Base-by-base conservation (phyloP, 1,140 invertebrate species). In the Olivierus martensii region DNA sequence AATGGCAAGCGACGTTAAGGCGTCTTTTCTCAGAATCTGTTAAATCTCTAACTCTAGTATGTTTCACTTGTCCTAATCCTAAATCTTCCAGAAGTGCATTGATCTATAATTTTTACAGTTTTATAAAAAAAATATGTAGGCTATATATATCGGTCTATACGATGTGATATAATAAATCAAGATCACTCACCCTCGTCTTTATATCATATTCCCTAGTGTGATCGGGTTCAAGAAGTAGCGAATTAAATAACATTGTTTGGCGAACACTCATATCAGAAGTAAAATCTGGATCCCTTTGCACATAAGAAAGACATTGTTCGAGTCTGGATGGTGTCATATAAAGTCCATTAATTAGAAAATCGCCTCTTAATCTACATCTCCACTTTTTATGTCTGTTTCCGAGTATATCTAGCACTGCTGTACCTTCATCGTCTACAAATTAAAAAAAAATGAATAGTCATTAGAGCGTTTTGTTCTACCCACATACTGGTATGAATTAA, bases 51-150 rank as follows among this genome's bases (percentile, higher is more conserved):
- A 87, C 83, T 66, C 78, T 82, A 46, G 80, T 89, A 67, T 79
- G 79, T 63, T 77, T 76, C 46, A 90, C 84, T 70, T 85, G 83
- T 56, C 84, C 83, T 45, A 95, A 68, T 0, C 90, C 90, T 44
- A 96, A 70, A 64, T 94, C 89, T 70, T 92, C 86, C 41, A 94
- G 82, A 11, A 90, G 67, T 17, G 85, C 77, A 62, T 84, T 81
- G 67, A 88, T 87, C 82, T 85, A 65, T 46, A 73, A 60, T 43
- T 37, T n/a, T 39, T 21, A 37, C 3, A 2, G 14, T 21, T 1
- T 21, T 46, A 7, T 41, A 15, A 11, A 22, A 4, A 17, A 43
- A 6, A 17, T 6, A 22, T 22, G 4, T 22, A n/a, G n/a, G n/a
- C n/a, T n/a, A n/a, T n/a, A n/a, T n/a, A n/a, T n/a, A n/a, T n/a